phyloP scores from a whole-genome alignment of 2,797 vertebrate genomes.

The Valencia hispanica region DNA sequence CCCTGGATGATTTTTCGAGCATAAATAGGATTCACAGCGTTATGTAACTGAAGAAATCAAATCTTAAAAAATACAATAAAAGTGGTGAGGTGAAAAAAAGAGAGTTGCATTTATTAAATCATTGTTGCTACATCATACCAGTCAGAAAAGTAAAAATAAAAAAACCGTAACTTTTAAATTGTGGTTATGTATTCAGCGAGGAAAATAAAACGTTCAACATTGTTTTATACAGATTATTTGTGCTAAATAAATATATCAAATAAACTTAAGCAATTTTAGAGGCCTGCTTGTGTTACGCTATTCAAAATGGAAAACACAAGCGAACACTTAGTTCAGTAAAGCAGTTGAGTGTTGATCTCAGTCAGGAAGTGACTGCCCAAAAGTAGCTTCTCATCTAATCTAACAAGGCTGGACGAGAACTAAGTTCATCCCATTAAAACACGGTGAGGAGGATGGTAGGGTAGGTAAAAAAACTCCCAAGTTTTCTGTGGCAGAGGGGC shows the following conservation, averaged over 20 bases:
- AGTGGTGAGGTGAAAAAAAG: neutral
- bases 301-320: neutral
- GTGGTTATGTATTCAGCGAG: neutral
- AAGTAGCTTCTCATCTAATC: neutral
- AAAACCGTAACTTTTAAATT: neutral
- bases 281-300: neutral
- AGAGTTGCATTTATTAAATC: neutral
- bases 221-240: neutral
- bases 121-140: neutral
- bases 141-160: too few relatives aligned
- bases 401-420: constrained; percentile 1
- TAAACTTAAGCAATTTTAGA: neutral
- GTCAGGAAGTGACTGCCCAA: neutral
- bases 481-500: neutral
- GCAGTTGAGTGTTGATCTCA: neutral
- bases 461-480: neutral
- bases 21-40: neutral
- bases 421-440: neutral
- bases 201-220: neutral
- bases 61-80: neutral
- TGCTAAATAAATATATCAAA: neutral
- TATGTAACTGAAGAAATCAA: neutral
- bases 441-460: neutral
- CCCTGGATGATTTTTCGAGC: neutral
- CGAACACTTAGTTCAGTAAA: neutral